These are phyloP conservation scores for Forpus xanthops DNA, from an alignment of 2,797 vertebrate species.

Conservation along the genomic window DNA sequence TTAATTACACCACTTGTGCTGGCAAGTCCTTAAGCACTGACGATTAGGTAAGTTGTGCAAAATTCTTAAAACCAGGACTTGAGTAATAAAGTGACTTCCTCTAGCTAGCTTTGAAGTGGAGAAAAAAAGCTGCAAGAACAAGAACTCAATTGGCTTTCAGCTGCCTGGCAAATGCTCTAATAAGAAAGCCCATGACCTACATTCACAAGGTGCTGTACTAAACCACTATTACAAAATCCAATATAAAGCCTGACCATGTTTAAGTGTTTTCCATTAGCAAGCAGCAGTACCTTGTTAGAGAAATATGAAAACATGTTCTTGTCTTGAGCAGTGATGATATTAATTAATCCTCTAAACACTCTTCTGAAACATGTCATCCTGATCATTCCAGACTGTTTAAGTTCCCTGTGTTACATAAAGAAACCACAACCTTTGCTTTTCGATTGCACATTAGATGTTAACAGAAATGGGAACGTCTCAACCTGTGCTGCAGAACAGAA, in stretches of 20 bases:
- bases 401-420: background rate
- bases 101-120: constrained; percentile 38
- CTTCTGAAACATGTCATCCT: background rate
- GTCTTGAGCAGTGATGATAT: constrained; percentile 17
- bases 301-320: constrained; percentile 56
- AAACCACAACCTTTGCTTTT: background rate
- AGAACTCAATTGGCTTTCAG: constrained; percentile 61
- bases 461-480: background rate
- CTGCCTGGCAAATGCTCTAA: constrained; percentile 45
- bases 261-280: constrained; percentile 55
- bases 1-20: background rate
- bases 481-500: background rate
- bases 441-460: background rate
- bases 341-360: constrained; percentile 47
- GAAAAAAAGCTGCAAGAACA: constrained; percentile 25
- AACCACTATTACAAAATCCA: constrained; percentile 64
- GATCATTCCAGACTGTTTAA: background rate
- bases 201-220: constrained; percentile 41
- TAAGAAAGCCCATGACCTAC: constrained; percentile 57
- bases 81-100: constrained; percentile 56
- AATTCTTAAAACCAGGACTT: constrained; percentile 29
- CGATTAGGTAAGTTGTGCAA: background rate
- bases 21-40: background rate
- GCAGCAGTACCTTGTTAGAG: constrained; percentile 39
- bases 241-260: constrained; percentile 47